phyloP scores from a whole-genome alignment of 2,888 invertebrate species.

The Urechis unicinctus region DNA sequence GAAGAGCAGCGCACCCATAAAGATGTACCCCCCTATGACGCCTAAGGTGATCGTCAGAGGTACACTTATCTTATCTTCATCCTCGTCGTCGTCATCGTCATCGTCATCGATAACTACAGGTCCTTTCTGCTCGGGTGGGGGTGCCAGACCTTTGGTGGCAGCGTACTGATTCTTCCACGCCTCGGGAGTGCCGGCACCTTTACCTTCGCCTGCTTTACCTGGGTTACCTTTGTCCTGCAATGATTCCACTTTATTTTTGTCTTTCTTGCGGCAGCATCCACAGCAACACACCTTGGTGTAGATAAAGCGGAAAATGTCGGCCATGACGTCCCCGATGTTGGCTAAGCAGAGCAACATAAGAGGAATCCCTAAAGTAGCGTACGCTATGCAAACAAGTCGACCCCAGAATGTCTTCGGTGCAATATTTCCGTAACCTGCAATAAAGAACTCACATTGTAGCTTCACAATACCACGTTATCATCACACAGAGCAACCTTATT shows the following conservation, averaged over 20 bases:
- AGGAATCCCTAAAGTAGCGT: conserved; percentile 53
- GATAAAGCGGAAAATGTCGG: conserved; percentile 36
- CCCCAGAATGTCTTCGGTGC: conserved; percentile 50
- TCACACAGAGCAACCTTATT: neutral
- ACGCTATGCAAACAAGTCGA: conserved; percentile 49
- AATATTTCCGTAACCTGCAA: conserved; percentile 49
- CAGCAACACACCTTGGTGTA: conserved; percentile 39
- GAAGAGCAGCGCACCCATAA: conserved; percentile 47
- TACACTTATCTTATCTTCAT: conserved; percentile 43
- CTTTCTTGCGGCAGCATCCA: conserved; percentile 35
- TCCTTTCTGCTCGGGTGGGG: conserved; percentile 17
- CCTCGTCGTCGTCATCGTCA: conserved; percentile 42
- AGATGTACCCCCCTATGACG: conserved; percentile 47
- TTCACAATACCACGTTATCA: neutral
- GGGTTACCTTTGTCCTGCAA: neutral
- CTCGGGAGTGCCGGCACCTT: conserved; percentile 10
- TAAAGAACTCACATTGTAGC: neutral
- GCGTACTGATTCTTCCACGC: conserved; percentile 19
- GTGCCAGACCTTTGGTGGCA: neutral
- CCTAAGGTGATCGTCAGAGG: conserved; percentile 48
- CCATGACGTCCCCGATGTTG: conserved; percentile 55
- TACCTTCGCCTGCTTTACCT: neutral
- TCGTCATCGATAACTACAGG: conserved; percentile 32
- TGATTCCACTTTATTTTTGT: neutral
- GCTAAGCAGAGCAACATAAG: conserved; percentile 55